Evolutionary conservation across 2,888 invertebrate species (phyloP).

Genomic region (Malthinus seriepunctatus): DNA sequence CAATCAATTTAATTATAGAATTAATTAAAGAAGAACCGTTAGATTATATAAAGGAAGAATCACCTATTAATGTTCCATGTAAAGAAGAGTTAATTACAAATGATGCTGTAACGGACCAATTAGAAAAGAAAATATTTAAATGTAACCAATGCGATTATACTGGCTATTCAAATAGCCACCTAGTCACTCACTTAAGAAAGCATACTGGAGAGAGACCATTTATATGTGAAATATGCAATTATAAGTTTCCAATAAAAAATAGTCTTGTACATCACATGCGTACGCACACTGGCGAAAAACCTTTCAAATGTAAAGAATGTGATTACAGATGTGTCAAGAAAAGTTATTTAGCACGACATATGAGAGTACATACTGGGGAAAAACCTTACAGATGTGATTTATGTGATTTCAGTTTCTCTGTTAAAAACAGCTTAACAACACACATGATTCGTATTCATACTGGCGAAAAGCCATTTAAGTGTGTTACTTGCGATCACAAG

Average conservation of each 20-base stretch:
- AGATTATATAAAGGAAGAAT: no score
- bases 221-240: conserved; percentile 21
- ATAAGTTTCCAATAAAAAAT: conserved; percentile 16
- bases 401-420: conserved; percentile 16
- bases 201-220: conserved; percentile 28
- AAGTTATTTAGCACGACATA: conserved; percentile 17
- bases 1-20: no score
- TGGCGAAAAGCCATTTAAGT: conserved; percentile 21
- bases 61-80: no score
- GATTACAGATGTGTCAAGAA: conserved; percentile 9
- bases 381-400: conserved; percentile 21
- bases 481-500: conserved; percentile 16
- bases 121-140: no score
- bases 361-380: conserved; percentile 20
- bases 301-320: conserved; percentile 21
- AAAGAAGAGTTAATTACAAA: no score
- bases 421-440: conserved; percentile 13
- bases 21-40: no score
- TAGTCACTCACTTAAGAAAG: conserved; percentile 21
- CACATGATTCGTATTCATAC: conserved; percentile 20
- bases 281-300: conserved; percentile 22
- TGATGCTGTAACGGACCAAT: no score
- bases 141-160: no score
- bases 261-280: conserved; percentile 26
- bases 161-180: no score